A percentile compares a stretch with the other conserved stretches of the same genome.
These are phyloP conservation scores for Nerophis ophidion DNA, from an alignment of 2,113 vertebrate genomes.

Conservation along the genomic window DNA sequence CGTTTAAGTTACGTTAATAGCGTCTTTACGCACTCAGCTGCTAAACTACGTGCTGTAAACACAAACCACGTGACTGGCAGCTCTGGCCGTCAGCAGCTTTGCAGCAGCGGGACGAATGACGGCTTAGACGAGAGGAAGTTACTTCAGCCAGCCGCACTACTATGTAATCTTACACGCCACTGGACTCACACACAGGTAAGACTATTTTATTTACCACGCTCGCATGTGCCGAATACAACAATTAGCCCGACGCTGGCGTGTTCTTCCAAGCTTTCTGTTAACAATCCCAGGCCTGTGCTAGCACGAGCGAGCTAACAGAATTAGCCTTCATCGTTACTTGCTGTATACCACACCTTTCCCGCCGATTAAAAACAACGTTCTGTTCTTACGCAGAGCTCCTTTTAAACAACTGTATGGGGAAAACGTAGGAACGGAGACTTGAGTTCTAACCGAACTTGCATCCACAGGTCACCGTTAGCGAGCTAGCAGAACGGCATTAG, in stretches of 20 bases:
- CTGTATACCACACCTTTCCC: not conserved
- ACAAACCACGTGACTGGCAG: conserved; percentile 57
- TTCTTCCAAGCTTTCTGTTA: conserved; percentile 15
- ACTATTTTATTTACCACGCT: not conserved
- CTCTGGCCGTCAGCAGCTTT: conserved; percentile 39
- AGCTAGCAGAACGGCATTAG: conserved; percentile 38
- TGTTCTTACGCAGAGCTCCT: not conserved
- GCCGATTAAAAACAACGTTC: not conserved
- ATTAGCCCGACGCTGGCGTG: conserved; percentile 7
- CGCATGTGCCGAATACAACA: not conserved
- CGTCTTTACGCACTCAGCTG: conserved; percentile 10
- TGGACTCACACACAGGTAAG: conserved; percentile 29
- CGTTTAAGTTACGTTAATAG: too few species aligned
- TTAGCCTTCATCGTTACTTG: not conserved
- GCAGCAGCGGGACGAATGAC: conserved; percentile 58
- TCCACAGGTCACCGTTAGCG: conserved; percentile 31
- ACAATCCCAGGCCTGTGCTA: conserved; percentile 59
- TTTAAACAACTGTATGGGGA: too few species aligned
- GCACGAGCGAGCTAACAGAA: conserved; percentile 27
- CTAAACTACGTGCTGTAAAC: conserved; percentile 51
- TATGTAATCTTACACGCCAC: conserved; percentile 47
- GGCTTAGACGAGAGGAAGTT: conserved; percentile 62
- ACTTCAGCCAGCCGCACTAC: conserved; percentile 41
- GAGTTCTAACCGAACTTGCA: conserved; percentile 12
- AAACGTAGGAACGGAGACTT: too few species aligned